phyloP scores from a whole-genome alignment of 1,140 invertebrate genomes.

The Cotesia chilonis region DNA sequence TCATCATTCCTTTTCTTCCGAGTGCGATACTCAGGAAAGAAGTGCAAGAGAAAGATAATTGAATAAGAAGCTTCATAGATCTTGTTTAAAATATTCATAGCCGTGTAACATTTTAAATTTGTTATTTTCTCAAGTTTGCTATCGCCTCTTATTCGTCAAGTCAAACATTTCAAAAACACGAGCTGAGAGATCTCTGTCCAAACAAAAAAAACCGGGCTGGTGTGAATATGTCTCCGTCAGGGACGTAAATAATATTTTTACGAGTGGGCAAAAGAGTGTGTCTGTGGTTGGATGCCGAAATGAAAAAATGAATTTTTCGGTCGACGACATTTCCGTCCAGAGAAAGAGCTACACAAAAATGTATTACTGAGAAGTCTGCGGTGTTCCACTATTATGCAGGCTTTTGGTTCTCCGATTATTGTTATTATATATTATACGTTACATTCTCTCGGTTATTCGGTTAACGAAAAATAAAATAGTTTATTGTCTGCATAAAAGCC shows the following conservation, averaged over 20 bases:
- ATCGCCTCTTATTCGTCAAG: constrained; percentile 3
- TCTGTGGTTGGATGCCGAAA: constrained; percentile 36
- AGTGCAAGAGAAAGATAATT: too few species aligned
- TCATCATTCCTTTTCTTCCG: too few species aligned
- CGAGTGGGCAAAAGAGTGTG: constrained; percentile 33
- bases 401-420: constrained; percentile 11
- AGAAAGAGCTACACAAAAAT: constrained; percentile 7
- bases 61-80: too few species aligned
- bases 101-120: too few species aligned
- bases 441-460: background rate
- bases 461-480: constrained; percentile 25
- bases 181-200: constrained; percentile 9
- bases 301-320: constrained; percentile 41
- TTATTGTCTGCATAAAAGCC: constrained; percentile 41
- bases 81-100: too few species aligned
- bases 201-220: constrained; percentile 32
- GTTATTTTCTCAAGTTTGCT: too few species aligned
- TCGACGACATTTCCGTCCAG: constrained; percentile 35
- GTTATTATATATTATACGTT: background rate
- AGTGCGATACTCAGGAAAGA: too few species aligned
- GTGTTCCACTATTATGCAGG: constrained; percentile 35
- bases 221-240: constrained; percentile 4
- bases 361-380: constrained; percentile 41
- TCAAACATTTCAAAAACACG: background rate
- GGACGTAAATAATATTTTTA: constrained; percentile 45